Percentiles rank a stretch among this genome's conserved stretches.
These are phyloP conservation scores for Trichosurus vulpecula DNA, from an alignment of 2,797 vertebrate genomes.

Conservation along the genomic window DNA sequence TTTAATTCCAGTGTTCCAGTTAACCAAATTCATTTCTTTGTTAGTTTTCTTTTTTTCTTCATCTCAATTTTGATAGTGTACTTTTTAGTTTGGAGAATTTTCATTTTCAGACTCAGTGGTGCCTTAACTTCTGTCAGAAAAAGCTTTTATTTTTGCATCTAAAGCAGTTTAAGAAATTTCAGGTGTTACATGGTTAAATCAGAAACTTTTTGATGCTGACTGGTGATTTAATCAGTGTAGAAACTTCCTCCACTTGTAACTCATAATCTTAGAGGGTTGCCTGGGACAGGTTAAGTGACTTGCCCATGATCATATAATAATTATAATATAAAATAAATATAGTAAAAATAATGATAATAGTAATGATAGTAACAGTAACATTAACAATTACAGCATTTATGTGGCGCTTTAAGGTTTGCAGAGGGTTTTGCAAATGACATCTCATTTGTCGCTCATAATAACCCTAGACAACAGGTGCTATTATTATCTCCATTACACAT, in stretches of 20 bases:
- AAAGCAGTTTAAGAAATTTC: slow-evolving; percentile 41
- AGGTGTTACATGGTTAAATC: not conserved
- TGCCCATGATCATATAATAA: not conserved
- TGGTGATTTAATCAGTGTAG: not conserved
- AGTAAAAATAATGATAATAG: not conserved
- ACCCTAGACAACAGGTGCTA: not conserved
- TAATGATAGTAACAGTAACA: too few relatives aligned
- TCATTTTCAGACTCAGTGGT: slow-evolving; percentile 12
- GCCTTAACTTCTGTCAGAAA: not conserved
- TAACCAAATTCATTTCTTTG: slow-evolving; percentile 23
- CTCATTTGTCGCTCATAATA: not conserved
- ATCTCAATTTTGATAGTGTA: slow-evolving; percentile 41
- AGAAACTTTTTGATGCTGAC: slow-evolving; percentile 11
- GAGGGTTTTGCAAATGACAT: not conserved
- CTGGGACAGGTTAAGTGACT: not conserved
- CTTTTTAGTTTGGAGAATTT: slow-evolving; percentile 37
- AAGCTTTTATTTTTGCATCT: slow-evolving; percentile 8
- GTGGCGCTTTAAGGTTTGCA: not conserved
- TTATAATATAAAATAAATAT: too few relatives aligned
- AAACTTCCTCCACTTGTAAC: too few relatives aligned
- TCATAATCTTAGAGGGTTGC: too few relatives aligned
- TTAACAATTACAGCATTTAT: not conserved
- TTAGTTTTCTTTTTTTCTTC: slow-evolving; percentile 47
- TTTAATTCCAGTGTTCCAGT: slow-evolving; percentile 19
- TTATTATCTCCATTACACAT: not conserved